phyloP scores from a whole-genome alignment of 2,113 vertebrate genomes.

The Salvelinus fontinalis region DNA sequence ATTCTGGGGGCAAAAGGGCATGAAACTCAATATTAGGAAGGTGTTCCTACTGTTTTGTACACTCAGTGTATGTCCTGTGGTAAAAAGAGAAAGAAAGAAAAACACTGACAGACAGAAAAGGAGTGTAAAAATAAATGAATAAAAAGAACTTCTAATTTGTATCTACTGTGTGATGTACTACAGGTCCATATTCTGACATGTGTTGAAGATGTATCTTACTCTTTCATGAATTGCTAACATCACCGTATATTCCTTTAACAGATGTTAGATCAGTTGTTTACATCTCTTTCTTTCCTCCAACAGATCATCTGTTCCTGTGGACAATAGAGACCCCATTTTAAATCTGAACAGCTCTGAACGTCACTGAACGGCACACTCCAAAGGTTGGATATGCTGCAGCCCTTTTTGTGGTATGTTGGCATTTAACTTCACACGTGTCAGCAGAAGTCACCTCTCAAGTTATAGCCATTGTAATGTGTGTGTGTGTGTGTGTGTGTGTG shows the following conservation, averaged over 20 bases:
- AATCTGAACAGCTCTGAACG: conserved; percentile 73
- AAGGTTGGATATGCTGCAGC: conserved; percentile 78
- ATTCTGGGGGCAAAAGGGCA: too few relatives aligned
- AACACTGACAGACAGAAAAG: neutral
- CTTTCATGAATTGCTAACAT: neutral
- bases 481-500: conserved; percentile 56
- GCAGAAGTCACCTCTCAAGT: conserved; percentile 76
- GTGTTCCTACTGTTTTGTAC: too few relatives aligned
- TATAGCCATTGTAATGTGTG: conserved; percentile 54
- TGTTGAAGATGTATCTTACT: neutral
- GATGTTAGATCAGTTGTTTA: conserved; percentile 30
- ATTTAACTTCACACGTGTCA: conserved; percentile 81
- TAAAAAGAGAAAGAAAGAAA: conserved; percentile 10
- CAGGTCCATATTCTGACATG: neutral
- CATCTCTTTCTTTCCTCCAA: conserved; percentile 1
- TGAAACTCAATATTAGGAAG: too few relatives aligned
- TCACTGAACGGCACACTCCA: conserved; percentile 80
- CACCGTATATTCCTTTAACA: too few relatives aligned
- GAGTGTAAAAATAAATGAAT: neutral
- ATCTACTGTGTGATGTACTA: neutral
- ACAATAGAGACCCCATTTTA: conserved; percentile 71
- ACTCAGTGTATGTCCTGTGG: neutral
- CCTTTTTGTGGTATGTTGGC: conserved; percentile 84
- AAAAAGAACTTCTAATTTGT: neutral
- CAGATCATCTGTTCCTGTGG: conserved; percentile 50